phyloP scores from a whole-genome alignment of 2,888 invertebrate species.

The Eubasilissa splendida region DNA sequence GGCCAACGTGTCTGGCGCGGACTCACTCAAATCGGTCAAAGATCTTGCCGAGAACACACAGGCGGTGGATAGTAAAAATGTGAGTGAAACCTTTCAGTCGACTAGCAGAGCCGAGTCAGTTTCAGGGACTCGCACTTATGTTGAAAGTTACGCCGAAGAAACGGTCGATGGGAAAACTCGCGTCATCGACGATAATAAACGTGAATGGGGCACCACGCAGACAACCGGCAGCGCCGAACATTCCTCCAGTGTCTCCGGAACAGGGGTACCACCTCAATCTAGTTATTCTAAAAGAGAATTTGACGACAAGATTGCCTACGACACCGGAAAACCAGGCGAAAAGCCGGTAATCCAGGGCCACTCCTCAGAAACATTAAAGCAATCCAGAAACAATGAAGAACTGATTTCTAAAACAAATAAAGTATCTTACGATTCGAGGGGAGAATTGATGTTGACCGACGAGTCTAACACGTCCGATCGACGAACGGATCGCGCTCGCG shows the following conservation, averaged over 20 bases:
- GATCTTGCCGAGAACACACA: not conserved
- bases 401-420: conserved; percentile 63
- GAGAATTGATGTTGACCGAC: conserved; percentile 60
- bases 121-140: conserved; percentile 70
- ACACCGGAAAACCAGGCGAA: conserved; percentile 63
- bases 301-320: conserved; percentile 63
- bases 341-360: conserved; percentile 57
- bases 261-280: conserved; percentile 65
- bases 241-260: conserved; percentile 63
- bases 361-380: conserved; percentile 55
- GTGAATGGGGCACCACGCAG: conserved; percentile 63
- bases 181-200: conserved; percentile 61
- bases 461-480: conserved; percentile 11
- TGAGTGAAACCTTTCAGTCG: conserved; percentile 58
- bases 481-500: not conserved
- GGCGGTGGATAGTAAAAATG: conserved; percentile 17
- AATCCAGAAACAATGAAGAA: conserved; percentile 57
- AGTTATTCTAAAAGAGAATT: conserved; percentile 64
- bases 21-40: conserved; percentile 11
- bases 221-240: conserved; percentile 62
- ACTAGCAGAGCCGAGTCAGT: conserved; percentile 64
- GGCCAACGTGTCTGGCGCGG: conserved; percentile 23
- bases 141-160: conserved; percentile 62
- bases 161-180: conserved; percentile 54
- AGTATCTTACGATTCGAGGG: conserved; percentile 65